Percentiles rank a stretch among this genome's conserved stretches.
Evolutionary conservation across 1,140 invertebrate genomes (phyloP).

Genomic region (Paraescarpia echinospica): DNA sequence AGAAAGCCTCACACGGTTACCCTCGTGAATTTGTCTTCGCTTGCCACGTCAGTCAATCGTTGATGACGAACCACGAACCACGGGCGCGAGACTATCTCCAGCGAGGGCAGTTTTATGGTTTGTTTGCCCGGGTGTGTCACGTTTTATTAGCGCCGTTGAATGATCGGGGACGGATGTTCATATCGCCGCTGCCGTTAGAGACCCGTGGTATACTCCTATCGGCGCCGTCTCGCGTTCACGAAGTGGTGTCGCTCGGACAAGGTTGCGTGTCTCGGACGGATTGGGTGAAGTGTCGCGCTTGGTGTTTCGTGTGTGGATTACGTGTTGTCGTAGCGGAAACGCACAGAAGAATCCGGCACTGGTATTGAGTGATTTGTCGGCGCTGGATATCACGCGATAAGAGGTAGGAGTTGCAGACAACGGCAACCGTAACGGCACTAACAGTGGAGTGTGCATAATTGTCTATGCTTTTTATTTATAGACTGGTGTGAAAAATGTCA

Average conservation of each 20-base stretch:
- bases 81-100: background rate
- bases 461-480: background rate
- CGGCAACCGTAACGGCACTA: background rate
- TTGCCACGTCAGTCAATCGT: background rate
- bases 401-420: background rate
- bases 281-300: background rate
- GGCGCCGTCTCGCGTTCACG: background rate
- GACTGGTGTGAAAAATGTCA: background rate
- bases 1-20: background rate
- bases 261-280: background rate
- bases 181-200: background rate
- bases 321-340: background rate
- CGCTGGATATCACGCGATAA: background rate
- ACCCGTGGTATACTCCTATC: background rate
- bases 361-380: background rate
- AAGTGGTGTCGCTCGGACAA: background rate
- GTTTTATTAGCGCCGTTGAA: background rate
- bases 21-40: background rate
- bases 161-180: background rate
- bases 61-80: background rate
- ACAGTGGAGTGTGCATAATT: background rate
- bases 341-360: background rate
- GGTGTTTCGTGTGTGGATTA: background rate
- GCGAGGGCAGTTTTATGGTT: background rate
- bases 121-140: background rate